Evolutionary conservation across 1,140 invertebrate species (phyloP).

Genomic region (Drosophila kohkoa): DNA sequence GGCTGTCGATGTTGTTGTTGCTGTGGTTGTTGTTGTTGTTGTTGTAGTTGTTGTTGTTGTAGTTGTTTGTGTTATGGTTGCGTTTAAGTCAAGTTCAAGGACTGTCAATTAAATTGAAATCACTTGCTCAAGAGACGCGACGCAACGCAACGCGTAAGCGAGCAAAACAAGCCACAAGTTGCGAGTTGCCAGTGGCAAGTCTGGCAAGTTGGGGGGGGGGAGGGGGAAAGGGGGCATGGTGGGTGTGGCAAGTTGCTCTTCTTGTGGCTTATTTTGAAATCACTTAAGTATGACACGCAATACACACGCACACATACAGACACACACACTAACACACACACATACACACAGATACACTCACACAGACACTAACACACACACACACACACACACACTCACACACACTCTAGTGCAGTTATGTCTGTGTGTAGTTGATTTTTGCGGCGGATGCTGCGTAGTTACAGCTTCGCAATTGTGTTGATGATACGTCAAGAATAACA

Average conservation of each 20-base stretch:
- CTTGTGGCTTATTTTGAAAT: constrained; percentile 60
- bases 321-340: not conserved
- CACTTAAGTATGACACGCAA: constrained; percentile 45
- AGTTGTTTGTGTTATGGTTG: constrained; percentile 58
- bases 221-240: not conserved
- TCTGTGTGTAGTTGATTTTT: constrained; percentile 43
- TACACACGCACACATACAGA: constrained; percentile 15
- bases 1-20: constrained; percentile 42
- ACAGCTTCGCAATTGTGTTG: constrained; percentile 61
- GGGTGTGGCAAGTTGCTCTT: constrained; percentile 34
- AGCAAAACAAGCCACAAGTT: constrained; percentile 58
- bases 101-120: constrained; percentile 84
- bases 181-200: not conserved
- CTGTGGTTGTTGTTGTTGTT: constrained; percentile 19
- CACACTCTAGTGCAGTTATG: no score
- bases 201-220: not conserved
- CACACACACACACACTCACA: constrained; percentile 3
- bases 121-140: constrained; percentile 79
- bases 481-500: constrained; percentile 1
- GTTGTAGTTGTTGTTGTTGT: constrained; percentile 12
- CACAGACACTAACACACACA: not conserved
- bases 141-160: constrained; percentile 35
- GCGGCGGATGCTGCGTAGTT: constrained; percentile 74
- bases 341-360: not conserved
- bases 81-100: constrained; percentile 84